Evolutionary conservation across 2,888 invertebrate genomes (phyloP).

Genomic region (Brachyopa scutellaris): DNA sequence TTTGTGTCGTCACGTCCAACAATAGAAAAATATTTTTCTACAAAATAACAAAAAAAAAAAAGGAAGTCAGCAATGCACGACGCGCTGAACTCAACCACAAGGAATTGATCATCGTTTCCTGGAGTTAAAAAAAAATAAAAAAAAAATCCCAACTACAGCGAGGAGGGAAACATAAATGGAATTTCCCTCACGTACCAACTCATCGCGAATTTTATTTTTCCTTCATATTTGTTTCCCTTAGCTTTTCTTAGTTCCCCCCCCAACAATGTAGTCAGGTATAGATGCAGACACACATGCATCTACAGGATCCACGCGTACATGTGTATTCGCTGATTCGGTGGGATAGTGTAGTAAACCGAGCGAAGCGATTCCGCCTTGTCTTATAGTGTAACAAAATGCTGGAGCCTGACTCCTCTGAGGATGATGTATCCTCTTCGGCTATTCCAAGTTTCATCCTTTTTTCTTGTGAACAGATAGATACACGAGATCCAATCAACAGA

Average conservation of each 20-base stretch:
- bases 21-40: constrained; percentile 45
- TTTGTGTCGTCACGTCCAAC: constrained; percentile 63
- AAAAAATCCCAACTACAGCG: neutral
- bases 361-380: constrained; percentile 19
- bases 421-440: constrained; percentile 3
- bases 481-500: constrained; percentile 20
- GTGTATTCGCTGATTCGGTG: too few species aligned
- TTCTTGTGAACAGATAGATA: neutral
- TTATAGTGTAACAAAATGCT: constrained; percentile 17
- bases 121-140: constrained; percentile 1
- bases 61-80: constrained; percentile 13
- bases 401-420: neutral
- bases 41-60: neutral
- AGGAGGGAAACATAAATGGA: constrained; percentile 24
- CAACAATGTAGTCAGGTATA: constrained; percentile 26
- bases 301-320: too few species aligned
- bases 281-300: constrained; percentile 10
- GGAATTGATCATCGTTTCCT: constrained; percentile 62
- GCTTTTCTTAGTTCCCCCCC: neutral
- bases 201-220: constrained; percentile 12
- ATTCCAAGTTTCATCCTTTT: neutral
- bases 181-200: constrained; percentile 57
- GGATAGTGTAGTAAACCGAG: constrained; percentile 27
- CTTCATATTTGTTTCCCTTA: neutral
- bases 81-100: constrained; percentile 48